Percentiles rank a stretch among this genome's conserved stretches.
These are phyloP conservation scores for Aplocera efformata DNA, from an alignment of 2,888 invertebrate species.

Conservation along the genomic window DNA sequence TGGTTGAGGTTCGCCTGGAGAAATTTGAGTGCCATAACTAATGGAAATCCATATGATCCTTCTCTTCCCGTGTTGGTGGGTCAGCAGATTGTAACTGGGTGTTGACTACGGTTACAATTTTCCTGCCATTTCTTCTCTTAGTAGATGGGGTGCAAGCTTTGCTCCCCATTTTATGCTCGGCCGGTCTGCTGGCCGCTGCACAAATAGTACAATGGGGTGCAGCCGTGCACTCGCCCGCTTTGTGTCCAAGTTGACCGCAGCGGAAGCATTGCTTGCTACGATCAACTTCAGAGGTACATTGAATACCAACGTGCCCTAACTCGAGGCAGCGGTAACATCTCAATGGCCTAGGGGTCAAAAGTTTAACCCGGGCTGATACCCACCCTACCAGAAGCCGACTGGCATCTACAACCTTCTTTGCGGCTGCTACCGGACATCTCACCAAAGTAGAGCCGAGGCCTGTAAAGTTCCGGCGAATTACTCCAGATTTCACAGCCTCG, in stretches of 20 bases:
- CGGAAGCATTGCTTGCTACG: constrained; percentile 3
- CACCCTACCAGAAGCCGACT: not conserved
- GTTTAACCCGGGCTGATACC: not conserved
- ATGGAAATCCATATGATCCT: not conserved
- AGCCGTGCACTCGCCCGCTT: not conserved
- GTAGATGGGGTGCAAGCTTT: not conserved
- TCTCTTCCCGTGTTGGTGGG: not conserved
- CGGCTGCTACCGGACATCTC: not conserved
- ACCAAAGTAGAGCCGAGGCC: not conserved
- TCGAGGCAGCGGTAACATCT: not conserved
- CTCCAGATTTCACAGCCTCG: not conserved
- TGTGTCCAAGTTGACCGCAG: not conserved
- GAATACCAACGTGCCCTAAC: not conserved
- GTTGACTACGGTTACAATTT: not conserved
- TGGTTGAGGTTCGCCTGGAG: constrained; percentile 25
- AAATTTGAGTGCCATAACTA: not conserved
- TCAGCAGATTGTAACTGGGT: not conserved
- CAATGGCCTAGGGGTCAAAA: not conserved
- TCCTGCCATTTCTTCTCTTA: not conserved
- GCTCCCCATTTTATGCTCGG: constrained; percentile 1
- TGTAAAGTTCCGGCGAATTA: not conserved
- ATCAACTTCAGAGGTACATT: not conserved
- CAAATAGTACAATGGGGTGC: constrained; percentile 1
- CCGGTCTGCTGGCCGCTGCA: not conserved
- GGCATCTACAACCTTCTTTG: not conserved